Percentiles rank a stretch among this genome's conserved stretches.
These are phyloP conservation scores for Palaemon carinicauda DNA, from an alignment of 1,140 invertebrate species.

Conservation along the genomic window DNA sequence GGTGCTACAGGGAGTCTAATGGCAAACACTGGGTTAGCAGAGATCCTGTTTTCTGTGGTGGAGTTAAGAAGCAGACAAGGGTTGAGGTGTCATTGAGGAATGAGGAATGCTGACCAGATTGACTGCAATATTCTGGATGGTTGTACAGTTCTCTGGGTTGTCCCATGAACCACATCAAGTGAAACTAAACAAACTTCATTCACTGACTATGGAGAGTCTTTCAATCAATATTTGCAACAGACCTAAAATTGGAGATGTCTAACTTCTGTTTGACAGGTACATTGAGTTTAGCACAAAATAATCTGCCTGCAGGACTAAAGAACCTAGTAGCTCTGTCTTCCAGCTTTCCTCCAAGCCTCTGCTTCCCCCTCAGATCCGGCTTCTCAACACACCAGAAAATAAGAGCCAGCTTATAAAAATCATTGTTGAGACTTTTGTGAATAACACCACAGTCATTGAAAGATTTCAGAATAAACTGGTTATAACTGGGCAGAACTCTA, in stretches of 20 bases:
- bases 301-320: neutral
- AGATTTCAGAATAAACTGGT: neutral
- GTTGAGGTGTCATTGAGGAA: neutral
- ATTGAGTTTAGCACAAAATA: neutral
- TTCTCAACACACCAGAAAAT: neutral
- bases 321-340: neutral
- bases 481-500: neutral
- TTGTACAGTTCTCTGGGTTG: neutral
- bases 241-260: neutral
- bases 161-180: slow-evolving; percentile 1
- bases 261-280: slow-evolving; percentile 10
- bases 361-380: neutral
- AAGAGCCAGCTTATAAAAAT: neutral
- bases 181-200: neutral
- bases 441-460: neutral
- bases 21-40: no score
- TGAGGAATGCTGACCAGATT: neutral
- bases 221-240: neutral
- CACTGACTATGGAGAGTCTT: slow-evolving; percentile 1
- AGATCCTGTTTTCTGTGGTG: no score
- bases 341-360: neutral
- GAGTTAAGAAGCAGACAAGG: neutral
- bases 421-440: neutral
- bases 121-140: neutral
- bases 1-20: no score